phyloP scores from a whole-genome alignment of 2,113 vertebrate species.

The Xiphias gladius region DNA sequence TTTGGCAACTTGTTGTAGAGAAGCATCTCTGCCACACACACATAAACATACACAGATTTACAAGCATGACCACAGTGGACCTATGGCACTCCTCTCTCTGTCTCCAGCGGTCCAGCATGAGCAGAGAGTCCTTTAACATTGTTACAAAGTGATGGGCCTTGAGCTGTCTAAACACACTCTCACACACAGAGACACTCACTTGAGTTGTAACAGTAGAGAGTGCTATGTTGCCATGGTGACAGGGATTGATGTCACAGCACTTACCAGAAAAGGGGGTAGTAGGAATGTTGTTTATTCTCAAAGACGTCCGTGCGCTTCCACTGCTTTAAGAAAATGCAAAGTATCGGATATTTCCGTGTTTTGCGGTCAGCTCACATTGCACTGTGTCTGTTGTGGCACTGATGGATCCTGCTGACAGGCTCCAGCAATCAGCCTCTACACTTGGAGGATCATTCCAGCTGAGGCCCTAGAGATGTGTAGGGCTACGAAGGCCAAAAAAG shows the following conservation, averaged over 20 bases:
- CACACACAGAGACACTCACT: conserved; percentile 49
- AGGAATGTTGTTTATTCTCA: conserved; percentile 62
- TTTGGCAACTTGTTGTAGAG: neutral
- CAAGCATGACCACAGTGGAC: conserved; percentile 31
- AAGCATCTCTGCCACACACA: conserved; percentile 11
- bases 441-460: conserved; percentile 40
- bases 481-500: conserved; percentile 18
- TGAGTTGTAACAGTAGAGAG: conserved; percentile 55
- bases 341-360: conserved; percentile 41
- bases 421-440: conserved; percentile 40
- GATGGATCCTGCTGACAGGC: conserved; percentile 37
- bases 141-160: conserved; percentile 69
- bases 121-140: conserved; percentile 66
- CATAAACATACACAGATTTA: conserved; percentile 22
- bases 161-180: conserved; percentile 63
- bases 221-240: conserved; percentile 76
- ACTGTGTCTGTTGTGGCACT: conserved; percentile 11
- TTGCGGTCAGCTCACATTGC: conserved; percentile 46
- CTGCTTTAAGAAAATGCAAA: conserved; percentile 55
- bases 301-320: conserved; percentile 28
- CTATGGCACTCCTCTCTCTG: conserved; percentile 14
- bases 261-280: conserved; percentile 61
- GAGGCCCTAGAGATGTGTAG: conserved; percentile 38
- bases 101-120: conserved; percentile 59
- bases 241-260: conserved; percentile 71